Percentiles rank a stretch among this genome's conserved stretches.
These are phyloP conservation scores for Halocynthia roretzi DNA, from an alignment of 23 tunicate genomes.

Conservation along the genomic window DNA sequence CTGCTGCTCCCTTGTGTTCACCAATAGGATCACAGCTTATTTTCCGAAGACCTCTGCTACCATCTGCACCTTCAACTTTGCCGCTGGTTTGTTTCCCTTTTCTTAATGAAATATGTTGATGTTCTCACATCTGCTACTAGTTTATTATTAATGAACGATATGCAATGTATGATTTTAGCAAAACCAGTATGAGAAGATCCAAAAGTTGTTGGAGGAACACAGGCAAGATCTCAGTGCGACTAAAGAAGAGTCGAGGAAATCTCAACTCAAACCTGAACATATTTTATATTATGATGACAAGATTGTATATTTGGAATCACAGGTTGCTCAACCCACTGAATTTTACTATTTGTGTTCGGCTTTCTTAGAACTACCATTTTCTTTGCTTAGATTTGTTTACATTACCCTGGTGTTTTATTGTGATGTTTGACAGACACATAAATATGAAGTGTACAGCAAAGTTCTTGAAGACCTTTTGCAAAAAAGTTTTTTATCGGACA, in stretches of 20 bases:
- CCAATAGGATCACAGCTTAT: conserved; percentile 59
- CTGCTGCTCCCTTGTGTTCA: conserved; percentile 79
- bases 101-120: neutral
- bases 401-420: neutral
- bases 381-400: neutral
- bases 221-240: conserved; percentile 1
- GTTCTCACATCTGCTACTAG: neutral
- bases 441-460: conserved; percentile 49
- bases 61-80: conserved; percentile 66
- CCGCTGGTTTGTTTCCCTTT: conserved; percentile 46
- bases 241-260: neutral
- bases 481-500: neutral
- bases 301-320: conserved; percentile 12
- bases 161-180: neutral
- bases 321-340: conserved; percentile 12
- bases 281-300: conserved; percentile 42
- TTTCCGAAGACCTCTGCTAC: conserved; percentile 65
- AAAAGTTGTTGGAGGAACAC: conserved; percentile 17
- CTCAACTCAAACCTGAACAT: conserved; percentile 1
- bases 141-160: too few species aligned
- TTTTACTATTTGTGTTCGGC: neutral
- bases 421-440: conserved; percentile 30
- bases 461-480: conserved; percentile 20
- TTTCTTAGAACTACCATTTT: neutral
- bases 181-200: conserved; percentile 24